phyloP scores from a whole-genome alignment of 2,113 vertebrate genomes.

The Nettapus auritus region DNA sequence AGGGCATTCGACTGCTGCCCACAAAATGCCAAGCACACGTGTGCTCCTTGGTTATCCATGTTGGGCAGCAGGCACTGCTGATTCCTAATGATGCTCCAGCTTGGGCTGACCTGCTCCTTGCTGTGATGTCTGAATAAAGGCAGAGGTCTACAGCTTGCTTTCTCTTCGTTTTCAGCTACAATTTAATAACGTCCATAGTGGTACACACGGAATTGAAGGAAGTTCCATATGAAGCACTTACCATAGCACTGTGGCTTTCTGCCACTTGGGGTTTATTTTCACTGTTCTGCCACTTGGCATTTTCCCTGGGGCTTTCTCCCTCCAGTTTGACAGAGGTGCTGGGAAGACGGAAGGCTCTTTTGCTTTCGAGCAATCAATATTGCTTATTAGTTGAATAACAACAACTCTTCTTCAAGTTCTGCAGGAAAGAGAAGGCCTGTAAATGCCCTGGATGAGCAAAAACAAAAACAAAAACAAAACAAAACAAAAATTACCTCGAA shows the following conservation, averaged over 20 bases:
- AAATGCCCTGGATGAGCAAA: not conserved
- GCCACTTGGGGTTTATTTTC: not conserved
- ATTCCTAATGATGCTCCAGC: too few relatives aligned
- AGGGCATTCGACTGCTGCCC: not conserved
- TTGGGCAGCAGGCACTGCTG: too few relatives aligned
- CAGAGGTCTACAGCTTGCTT: not conserved
- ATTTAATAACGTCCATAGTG: not conserved
- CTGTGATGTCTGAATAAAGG: too few relatives aligned
- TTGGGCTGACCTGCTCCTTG: too few relatives aligned
- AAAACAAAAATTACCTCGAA: constrained; percentile 19
- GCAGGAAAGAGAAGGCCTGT: not conserved
- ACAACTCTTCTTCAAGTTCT: not conserved
- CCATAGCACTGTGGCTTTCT: not conserved
- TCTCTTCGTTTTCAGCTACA: not conserved
- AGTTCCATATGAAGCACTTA: not conserved
- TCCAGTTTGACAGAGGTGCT: not conserved
- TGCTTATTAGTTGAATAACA: not conserved
- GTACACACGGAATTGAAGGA: not conserved
- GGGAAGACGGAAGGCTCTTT: not conserved
- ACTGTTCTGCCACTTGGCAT: not conserved
- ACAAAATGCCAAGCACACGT: fast-evolving
- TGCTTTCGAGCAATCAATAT: not conserved
- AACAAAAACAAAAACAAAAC: not conserved
- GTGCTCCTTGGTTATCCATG: not conserved
- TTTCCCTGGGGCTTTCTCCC: not conserved